Conservation (phyloP, 2,797 vertebrate species). For the Cossypha niveicapilla region DNA sequence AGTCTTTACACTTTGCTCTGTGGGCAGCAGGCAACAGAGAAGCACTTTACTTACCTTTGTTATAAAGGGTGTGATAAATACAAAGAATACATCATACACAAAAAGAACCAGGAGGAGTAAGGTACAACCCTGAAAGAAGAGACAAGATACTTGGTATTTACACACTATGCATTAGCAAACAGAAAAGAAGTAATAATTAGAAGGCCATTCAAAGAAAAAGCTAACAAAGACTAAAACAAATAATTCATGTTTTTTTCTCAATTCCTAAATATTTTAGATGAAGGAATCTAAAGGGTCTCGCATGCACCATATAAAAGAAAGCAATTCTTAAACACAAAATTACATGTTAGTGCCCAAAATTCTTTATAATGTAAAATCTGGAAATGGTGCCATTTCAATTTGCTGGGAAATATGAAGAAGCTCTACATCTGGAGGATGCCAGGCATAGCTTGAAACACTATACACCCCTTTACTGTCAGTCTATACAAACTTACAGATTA, state of each 20-base stretch:
- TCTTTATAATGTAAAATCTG: not conserved
- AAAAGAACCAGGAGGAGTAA: conserved; percentile 90
- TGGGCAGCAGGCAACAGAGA: not conserved
- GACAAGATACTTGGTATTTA: not conserved
- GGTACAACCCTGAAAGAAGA: conserved; percentile 85
- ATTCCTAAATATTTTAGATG: not conserved
- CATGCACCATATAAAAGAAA: not conserved
- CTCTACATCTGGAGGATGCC: not conserved
- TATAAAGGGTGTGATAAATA: conserved; percentile 92
- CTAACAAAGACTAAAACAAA: not conserved
- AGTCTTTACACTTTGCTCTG: not conserved
- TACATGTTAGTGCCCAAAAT: not conserved
- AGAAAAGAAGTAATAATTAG: not conserved
- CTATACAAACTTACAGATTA: not conserved
- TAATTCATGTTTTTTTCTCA: not conserved
- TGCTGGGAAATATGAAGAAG: not conserved
- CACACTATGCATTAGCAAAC: not conserved
- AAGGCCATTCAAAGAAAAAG: not conserved
- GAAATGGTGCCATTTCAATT: not conserved
- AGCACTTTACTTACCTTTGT: conserved; percentile 81
- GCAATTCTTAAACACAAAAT: not conserved
- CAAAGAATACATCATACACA: conserved; percentile 94
- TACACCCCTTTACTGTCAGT: not conserved
- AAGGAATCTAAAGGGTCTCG: not conserved
- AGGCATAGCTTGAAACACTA: not conserved